Base-by-base conservation (phyloP, 2,797 vertebrate genomes). In the Amblyopsis hoosieri region DNA sequence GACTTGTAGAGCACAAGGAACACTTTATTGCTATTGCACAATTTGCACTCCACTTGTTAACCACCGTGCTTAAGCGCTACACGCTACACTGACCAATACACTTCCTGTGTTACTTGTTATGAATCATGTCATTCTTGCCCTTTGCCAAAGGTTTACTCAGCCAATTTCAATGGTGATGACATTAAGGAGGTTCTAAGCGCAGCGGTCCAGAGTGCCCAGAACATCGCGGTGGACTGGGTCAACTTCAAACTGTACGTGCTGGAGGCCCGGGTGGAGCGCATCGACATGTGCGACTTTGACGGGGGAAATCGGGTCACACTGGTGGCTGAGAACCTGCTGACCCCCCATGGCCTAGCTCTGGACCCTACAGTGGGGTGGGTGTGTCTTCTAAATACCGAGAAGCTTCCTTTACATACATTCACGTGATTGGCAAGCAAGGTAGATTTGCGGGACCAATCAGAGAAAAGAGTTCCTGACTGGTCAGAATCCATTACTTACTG, bases 211-310 rank as follows among this genome's bases (percentile, higher is more conserved):
- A 86, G 31, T 61, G 88, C 89, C 13, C 90, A 92, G 70, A 93
- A 90, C 72, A 70, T 93, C 0, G 92, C 90, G 1, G 89, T 93
- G 45, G 92, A 93, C 71, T 93, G 92, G 92, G 52, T 93, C 80
- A 93, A 91, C 78, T 85, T 91, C 49, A 93, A 93, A 69, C 90
- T 93, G 10, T 93, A 93, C 9, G 71, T 93, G 23, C 71, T 93
- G 6, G 92, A 93, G 15, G 83, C 80, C 0, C 67, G 1, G 62
- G 79, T 92, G 77, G 87, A 93, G 59, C 89, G 91, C 29, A 92
- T 93, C 4, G 92, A 93, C 50, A 33, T 82, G 66, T 92, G 91
- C 14, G 68, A 91, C 68, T 91, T 89, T 31, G 69, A 88, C 37
- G 92, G 92, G 54, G 77, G 64, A 9, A 88, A 92, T 66, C 83